Percentiles rank a stretch among this genome's conserved stretches.
These are phyloP conservation scores for Rhaphigaster nebulosa DNA, from an alignment of 2,888 invertebrate genomes.

Conservation along the genomic window DNA sequence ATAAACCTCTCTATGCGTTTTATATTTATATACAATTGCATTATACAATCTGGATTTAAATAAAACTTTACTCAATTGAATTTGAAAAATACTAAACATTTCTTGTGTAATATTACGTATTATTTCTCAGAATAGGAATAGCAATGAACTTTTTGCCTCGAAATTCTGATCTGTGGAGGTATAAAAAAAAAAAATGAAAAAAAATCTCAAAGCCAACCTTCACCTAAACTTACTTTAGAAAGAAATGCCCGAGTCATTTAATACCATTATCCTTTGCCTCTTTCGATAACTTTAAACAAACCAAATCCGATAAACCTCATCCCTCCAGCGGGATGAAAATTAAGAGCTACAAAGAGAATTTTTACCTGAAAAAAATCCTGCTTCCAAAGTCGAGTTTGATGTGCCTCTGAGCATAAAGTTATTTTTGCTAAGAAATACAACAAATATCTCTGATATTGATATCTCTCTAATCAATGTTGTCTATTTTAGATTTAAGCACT, in stretches of 20 bases:
- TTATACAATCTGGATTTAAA: too few relatives aligned
- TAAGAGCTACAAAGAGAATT: constrained; percentile 12
- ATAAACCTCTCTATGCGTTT: too few relatives aligned
- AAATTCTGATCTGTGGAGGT: background rate
- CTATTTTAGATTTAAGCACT: background rate
- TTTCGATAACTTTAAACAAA: constrained; percentile 31
- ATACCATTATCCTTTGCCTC: background rate
- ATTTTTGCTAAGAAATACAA: background rate
- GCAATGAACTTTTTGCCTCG: background rate
- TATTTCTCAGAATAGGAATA: background rate
- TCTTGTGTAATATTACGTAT: background rate
- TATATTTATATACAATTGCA: too few relatives aligned
- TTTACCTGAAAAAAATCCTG: constrained; percentile 1
- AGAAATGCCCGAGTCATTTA: background rate
- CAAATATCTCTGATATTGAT: too few relatives aligned
- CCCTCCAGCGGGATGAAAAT: background rate
- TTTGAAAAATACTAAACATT: too few relatives aligned
- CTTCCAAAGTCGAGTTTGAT: background rate
- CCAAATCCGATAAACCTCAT: constrained; percentile 4
- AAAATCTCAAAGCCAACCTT: background rate
- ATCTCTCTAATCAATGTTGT: background rate
- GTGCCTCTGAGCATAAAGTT: background rate
- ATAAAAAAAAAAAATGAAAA: background rate
- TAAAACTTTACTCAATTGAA: too few relatives aligned
- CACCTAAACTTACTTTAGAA: constrained; percentile 10